Conservation (phyloP, 1,140 invertebrate species). For the Araneus ventricosus region DNA sequence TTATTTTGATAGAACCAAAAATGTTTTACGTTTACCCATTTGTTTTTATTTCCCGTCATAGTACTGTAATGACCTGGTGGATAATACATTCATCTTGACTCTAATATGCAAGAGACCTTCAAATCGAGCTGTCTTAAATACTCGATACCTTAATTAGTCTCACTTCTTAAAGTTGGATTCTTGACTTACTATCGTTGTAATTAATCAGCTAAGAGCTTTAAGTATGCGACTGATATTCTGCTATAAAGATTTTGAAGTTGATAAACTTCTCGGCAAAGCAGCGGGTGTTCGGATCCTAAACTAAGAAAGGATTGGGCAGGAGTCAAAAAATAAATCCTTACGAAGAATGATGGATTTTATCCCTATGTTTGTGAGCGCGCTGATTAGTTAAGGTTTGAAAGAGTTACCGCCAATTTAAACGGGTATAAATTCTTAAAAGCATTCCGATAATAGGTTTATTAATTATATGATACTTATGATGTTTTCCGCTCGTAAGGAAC, state of each 20-base stretch:
- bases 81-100: too few relatives aligned
- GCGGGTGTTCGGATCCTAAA: background rate
- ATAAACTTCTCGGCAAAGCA: background rate
- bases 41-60: too few relatives aligned
- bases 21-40: too few relatives aligned
- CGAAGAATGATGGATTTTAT: conserved; percentile 3
- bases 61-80: too few relatives aligned
- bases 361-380: background rate
- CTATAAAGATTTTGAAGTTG: background rate
- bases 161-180: background rate
- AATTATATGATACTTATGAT: too few relatives aligned
- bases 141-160: background rate
- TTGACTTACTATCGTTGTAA: background rate
- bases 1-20: too few relatives aligned
- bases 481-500: too few relatives aligned
- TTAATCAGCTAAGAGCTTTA: conserved; percentile 4
- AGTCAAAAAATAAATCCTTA: background rate
- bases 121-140: background rate
- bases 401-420: background rate
- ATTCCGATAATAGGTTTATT: too few relatives aligned
- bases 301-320: background rate
- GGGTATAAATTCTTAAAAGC: too few relatives aligned
- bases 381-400: background rate
- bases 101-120: background rate
- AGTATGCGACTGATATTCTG: background rate